These are phyloP conservation scores for Pseudopipra pipra DNA, from an alignment of 2,113 vertebrate genomes.

Conservation along the genomic window DNA sequence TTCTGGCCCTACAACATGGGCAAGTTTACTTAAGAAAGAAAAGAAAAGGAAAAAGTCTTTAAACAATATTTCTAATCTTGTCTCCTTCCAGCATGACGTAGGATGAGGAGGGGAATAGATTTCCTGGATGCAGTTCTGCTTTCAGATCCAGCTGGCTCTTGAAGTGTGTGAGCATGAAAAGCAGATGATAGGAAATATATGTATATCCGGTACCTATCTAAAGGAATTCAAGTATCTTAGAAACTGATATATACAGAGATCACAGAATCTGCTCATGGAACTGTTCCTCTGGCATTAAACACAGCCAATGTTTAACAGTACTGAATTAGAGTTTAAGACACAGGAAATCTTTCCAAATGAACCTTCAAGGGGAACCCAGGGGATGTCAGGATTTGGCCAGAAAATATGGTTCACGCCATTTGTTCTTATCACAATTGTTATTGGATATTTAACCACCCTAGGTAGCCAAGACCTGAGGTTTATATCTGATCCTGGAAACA, in stretches of 20 bases:
- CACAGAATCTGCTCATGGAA: slow-evolving; percentile 16
- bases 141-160: slow-evolving; percentile 15
- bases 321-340: slow-evolving; percentile 7
- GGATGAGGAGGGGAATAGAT: neutral
- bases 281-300: neutral
- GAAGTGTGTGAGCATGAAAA: neutral
- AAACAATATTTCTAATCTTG: neutral
- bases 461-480: neutral
- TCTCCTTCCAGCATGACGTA: neutral
- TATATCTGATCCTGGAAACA: neutral
- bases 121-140: neutral
- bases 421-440: neutral
- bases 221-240: slow-evolving; percentile 12
- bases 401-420: neutral
- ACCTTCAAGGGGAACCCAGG: neutral
- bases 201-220: neutral
- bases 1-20: neutral
- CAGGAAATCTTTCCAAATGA: neutral
- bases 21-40: neutral
- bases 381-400: neutral
- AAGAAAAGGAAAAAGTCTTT: neutral
- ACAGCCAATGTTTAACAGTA: slow-evolving; percentile 23
- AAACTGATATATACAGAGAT: slow-evolving; percentile 20
- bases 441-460: neutral
- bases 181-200: neutral